Conservation (phyloP, 2,113 vertebrate species). For the Oryzias celebensis region DNA sequence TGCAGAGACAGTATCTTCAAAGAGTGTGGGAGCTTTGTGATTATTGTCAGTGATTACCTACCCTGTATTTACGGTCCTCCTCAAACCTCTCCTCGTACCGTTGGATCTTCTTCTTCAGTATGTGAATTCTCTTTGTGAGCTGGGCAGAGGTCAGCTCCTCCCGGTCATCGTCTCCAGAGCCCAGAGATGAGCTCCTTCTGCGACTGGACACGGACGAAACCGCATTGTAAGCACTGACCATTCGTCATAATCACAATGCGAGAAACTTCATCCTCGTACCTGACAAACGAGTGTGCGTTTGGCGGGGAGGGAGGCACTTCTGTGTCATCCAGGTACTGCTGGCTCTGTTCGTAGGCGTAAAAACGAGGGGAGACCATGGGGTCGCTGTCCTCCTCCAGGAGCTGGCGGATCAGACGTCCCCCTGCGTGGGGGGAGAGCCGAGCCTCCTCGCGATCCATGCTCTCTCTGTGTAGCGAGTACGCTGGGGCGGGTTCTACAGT, state of each 20-base stretch:
- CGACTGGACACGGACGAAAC: constrained; percentile 67
- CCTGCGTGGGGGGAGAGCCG: constrained; percentile 87
- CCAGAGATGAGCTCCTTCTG: constrained; percentile 90
- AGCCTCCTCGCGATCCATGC: constrained; percentile 85
- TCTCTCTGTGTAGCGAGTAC: constrained; percentile 86
- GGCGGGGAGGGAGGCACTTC: constrained; percentile 98
- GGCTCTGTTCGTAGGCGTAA: constrained; percentile 89
- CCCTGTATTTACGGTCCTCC: constrained; percentile 94
- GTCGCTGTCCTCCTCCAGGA: constrained; percentile 89
- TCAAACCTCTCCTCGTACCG: constrained; percentile 94
- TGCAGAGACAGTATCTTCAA: too few relatives aligned
- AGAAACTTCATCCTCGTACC: constrained; percentile 71
- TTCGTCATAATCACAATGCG: neutral
- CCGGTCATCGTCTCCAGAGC: constrained; percentile 88
- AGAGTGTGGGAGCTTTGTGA: neutral
- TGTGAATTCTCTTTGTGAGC: constrained; percentile 91
- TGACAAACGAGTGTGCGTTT: constrained; percentile 92
- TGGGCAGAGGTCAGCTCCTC: constrained; percentile 89
- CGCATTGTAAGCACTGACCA: neutral
- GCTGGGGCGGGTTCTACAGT: constrained; percentile 86
- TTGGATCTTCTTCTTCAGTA: constrained; percentile 94
- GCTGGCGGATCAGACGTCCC: constrained; percentile 88
- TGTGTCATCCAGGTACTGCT: constrained; percentile 93
- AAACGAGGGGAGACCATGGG: constrained; percentile 97
- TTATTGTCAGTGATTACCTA: constrained; percentile 43